phyloP scores from a whole-genome alignment of 2,888 invertebrate species.

The Drosophila prostipennis region DNA sequence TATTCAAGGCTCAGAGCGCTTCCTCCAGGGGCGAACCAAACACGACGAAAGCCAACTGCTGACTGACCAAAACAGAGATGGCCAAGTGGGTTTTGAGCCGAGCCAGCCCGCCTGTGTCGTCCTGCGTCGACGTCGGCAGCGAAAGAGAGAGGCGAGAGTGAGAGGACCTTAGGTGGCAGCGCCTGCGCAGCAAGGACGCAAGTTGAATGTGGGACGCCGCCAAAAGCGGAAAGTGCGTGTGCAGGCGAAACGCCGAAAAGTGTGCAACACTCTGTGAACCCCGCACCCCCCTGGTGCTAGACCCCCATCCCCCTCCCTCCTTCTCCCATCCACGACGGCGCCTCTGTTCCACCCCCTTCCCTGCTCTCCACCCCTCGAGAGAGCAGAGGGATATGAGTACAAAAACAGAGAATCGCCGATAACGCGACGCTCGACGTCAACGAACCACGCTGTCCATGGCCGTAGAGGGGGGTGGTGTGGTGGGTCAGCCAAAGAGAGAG shows the following conservation, averaged over 20 bases:
- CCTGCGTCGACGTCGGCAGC: constrained; percentile 48
- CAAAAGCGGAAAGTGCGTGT: constrained; percentile 75
- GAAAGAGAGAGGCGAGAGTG: constrained; percentile 36
- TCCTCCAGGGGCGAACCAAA: constrained; percentile 71
- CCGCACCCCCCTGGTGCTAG: not conserved
- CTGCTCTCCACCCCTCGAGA: constrained; percentile 5
- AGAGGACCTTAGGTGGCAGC: constrained; percentile 49
- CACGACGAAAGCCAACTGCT: constrained; percentile 84
- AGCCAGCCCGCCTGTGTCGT: constrained; percentile 38
- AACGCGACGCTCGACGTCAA: constrained; percentile 70
- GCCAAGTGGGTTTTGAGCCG: constrained; percentile 82
- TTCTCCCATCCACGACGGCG: not conserved
- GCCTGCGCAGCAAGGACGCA: constrained; percentile 50
- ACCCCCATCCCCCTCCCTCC: not conserved
- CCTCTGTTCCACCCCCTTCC: not conserved
- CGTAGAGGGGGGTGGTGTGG: constrained; percentile 31
- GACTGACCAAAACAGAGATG: constrained; percentile 85
- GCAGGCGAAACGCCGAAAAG: constrained; percentile 77
- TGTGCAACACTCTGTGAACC: constrained; percentile 74
- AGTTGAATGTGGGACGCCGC: constrained; percentile 74
- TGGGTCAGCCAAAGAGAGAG: constrained; percentile 19
- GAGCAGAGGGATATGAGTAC: constrained; percentile 77
- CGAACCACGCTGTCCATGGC: constrained; percentile 54
- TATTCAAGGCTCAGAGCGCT: constrained; percentile 49
- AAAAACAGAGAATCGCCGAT: constrained; percentile 83